phyloP scores from a whole-genome alignment of 2,113 vertebrate genomes.

The Pogonocichla stellata region DNA sequence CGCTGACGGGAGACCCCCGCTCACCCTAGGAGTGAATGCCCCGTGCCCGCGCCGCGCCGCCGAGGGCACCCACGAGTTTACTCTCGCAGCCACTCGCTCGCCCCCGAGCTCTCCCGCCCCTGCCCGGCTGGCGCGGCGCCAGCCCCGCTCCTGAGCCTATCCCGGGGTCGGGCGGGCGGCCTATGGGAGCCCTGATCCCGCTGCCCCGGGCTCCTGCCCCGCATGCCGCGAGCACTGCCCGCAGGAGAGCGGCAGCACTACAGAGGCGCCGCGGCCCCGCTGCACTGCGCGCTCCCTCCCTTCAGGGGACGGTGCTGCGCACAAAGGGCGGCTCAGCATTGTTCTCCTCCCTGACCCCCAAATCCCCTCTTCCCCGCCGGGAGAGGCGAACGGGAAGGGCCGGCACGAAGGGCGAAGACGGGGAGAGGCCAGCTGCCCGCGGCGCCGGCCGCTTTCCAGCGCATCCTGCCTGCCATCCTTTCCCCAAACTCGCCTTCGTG shows the following conservation, averaged over 20 bases:
- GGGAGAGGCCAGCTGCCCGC: background rate
- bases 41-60: conserved; percentile 27
- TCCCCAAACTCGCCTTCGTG: background rate
- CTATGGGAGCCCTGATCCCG: background rate
- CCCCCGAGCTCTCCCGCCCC: conserved; percentile 41
- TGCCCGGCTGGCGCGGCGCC: conserved; percentile 46
- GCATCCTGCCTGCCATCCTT: background rate
- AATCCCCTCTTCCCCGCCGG: background rate
- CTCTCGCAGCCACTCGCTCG: background rate
- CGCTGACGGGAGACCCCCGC: conserved; percentile 9
- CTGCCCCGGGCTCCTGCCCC: conserved; percentile 25
- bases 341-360: conserved; percentile 49
- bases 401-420: background rate
- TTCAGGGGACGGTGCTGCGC: conserved; percentile 40
- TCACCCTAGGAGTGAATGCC: conserved; percentile 14
- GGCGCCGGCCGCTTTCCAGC: background rate
- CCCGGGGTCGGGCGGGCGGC: conserved; percentile 32
- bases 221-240: conserved; percentile 51
- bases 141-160: conserved; percentile 23
- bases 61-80: conserved; percentile 33
- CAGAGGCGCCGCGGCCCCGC: background rate
- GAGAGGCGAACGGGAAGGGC: background rate
- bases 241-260: conserved; percentile 55
- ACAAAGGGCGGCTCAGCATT: conserved; percentile 35
- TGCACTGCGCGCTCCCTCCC: conserved; percentile 7